Evolutionary conservation across 2,888 invertebrate genomes (phyloP).

Genomic region (Ephialtes manifestator): DNA sequence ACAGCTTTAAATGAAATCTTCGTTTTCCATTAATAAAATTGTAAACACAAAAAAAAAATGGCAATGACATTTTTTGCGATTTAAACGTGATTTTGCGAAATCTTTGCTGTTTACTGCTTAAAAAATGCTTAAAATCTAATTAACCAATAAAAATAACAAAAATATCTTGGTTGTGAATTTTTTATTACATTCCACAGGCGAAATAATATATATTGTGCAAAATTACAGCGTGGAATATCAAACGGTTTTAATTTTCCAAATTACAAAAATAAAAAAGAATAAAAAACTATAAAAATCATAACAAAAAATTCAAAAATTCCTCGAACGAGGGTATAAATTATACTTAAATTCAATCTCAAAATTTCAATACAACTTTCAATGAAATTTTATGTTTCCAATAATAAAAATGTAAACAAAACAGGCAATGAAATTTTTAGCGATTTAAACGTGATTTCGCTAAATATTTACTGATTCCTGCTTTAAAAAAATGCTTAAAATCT

Average conservation of each 20-base stretch:
- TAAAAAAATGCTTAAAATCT: no score
- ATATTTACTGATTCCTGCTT: slow-evolving; percentile 6
- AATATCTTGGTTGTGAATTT: no score
- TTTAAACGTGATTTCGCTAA: not conserved
- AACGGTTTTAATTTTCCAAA: no score
- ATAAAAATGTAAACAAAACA: not conserved
- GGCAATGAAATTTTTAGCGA: not conserved
- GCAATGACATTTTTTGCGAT: not conserved
- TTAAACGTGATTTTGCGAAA: not conserved
- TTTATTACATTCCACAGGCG: no score
- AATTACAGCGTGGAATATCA: no score
- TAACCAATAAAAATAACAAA: no score
- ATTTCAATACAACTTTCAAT: no score
- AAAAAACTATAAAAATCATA: no score
- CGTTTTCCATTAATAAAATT: not conserved
- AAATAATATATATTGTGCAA: no score
- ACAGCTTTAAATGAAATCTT: not conserved
- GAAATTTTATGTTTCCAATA: not conserved
- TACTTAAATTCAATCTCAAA: not conserved
- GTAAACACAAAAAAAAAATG: not conserved
- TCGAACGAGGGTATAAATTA: not conserved
- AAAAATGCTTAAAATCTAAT: no score
- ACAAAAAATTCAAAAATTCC: not conserved
- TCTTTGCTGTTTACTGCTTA: slow-evolving; percentile 13
- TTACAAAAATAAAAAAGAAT: no score